Percentiles rank a stretch among this genome's conserved stretches.
Evolutionary conservation across 2,113 vertebrate genomes (phyloP).

Genomic region (Oncorhynchus kisutch): DNA sequence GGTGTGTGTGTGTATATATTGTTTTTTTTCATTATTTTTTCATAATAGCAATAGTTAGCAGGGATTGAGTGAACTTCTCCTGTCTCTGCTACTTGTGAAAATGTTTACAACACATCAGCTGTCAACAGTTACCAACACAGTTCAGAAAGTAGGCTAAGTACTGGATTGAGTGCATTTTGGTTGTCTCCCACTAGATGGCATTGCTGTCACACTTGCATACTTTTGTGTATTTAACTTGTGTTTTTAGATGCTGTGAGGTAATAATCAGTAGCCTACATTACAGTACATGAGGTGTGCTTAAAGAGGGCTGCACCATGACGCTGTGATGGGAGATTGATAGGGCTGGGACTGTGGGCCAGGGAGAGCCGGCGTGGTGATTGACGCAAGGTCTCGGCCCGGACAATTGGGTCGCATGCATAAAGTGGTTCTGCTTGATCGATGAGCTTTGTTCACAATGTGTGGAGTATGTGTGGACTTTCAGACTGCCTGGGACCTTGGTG

Average conservation of each 20-base stretch:
- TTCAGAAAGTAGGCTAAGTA: neutral
- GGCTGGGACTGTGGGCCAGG: conserved; percentile 52
- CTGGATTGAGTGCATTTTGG: conserved; percentile 5
- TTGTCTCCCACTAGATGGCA: conserved; percentile 52
- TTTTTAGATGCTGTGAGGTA: conserved; percentile 22
- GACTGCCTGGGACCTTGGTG: conserved; percentile 40
- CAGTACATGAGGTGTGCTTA: conserved; percentile 68
- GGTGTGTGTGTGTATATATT: no score
- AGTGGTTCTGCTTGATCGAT: conserved; percentile 54
- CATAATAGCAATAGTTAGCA: no score
- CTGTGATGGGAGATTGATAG: conserved; percentile 74
- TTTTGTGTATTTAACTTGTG: neutral
- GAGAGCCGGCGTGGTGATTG: conserved; percentile 54
- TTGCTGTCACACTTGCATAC: conserved; percentile 22
- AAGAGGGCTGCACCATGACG: conserved; percentile 63
- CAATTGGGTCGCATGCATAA: conserved; percentile 65
- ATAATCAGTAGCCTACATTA: conserved; percentile 56
- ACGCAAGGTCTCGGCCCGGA: conserved; percentile 53
- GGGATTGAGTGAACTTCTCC: no score
- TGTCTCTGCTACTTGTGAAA: no score
- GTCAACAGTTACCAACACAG: no score
- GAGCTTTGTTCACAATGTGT: conserved; percentile 43
- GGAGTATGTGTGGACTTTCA: conserved; percentile 13
- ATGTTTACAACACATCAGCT: no score
- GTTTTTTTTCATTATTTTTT: no score